Evolutionary conservation across 2,113 vertebrate species (phyloP).

Genomic region (Hiodon alosoides): DNA sequence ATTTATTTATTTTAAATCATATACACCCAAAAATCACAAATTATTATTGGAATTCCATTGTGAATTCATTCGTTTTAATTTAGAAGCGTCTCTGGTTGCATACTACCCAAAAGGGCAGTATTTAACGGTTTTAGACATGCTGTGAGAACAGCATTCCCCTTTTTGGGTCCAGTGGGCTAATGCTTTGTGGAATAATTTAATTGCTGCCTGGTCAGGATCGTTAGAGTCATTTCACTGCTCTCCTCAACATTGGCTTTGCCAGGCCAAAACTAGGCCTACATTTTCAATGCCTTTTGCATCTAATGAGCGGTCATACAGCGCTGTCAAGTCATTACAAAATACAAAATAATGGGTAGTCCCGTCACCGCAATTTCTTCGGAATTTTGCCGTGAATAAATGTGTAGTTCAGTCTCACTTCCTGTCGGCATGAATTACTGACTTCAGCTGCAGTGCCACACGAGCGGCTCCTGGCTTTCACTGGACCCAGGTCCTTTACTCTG

Average conservation of each 20-base stretch:
- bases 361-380: slow-evolving; percentile 43
- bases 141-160: slow-evolving; percentile 32
- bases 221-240: slow-evolving; percentile 31
- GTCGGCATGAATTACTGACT: not conserved
- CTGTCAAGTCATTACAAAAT: not conserved
- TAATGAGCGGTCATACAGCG: slow-evolving; percentile 31
- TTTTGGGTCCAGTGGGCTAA: slow-evolving; percentile 54
- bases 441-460: not conserved
- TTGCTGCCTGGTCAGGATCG: slow-evolving; percentile 51
- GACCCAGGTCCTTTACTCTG: too few relatives aligned
- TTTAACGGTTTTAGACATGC: slow-evolving; percentile 38
- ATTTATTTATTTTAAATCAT: too few relatives aligned
- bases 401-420: slow-evolving; percentile 42
- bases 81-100: slow-evolving; percentile 37
- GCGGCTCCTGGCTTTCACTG: too few relatives aligned
- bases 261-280: slow-evolving; percentile 28
- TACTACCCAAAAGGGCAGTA: slow-evolving; percentile 29
- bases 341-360: slow-evolving; percentile 27
- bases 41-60: slow-evolving; percentile 39
- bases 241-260: slow-evolving; percentile 45
- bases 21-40: too few relatives aligned
- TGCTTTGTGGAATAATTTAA: slow-evolving; percentile 64
- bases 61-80: slow-evolving; percentile 25
- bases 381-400: slow-evolving; percentile 37
- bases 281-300: slow-evolving; percentile 41